phyloP scores from a whole-genome alignment of 2,888 invertebrate species.

The Drosophila stalkeri region DNA sequence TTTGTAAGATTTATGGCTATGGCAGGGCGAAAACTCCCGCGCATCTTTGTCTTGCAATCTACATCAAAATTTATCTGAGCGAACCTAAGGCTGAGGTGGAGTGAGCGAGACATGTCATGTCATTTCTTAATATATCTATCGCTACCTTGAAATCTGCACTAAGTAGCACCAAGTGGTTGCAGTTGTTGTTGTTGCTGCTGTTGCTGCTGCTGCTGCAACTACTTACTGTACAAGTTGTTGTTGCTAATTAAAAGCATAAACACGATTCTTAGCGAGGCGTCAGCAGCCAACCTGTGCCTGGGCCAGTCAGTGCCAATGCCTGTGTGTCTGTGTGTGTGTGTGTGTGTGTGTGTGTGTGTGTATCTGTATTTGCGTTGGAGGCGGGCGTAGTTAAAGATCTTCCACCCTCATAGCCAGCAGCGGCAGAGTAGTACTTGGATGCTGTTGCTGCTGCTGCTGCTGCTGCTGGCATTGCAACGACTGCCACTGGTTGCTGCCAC shows the following conservation, averaged over 20 bases:
- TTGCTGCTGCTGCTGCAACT: constrained; percentile 53
- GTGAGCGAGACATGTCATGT: constrained; percentile 79
- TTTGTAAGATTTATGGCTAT: constrained; percentile 43
- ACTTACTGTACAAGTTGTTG: constrained; percentile 80
- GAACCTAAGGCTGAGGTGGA: constrained; percentile 31
- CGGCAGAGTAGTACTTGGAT: constrained; percentile 13
- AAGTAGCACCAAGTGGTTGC: constrained; percentile 68
- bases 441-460: constrained; percentile 24
- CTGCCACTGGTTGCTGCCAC: constrained; percentile 41
- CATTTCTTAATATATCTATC: constrained; percentile 81
- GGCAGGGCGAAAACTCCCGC: constrained; percentile 50
- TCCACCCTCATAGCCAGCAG: constrained; percentile 32
- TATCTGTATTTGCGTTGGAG: constrained; percentile 39
- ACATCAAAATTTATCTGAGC: constrained; percentile 76
- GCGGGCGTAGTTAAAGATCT: constrained; percentile 53
- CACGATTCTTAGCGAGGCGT: constrained; percentile 81
- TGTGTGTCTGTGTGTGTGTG: background rate
- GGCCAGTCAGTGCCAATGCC: too few species aligned
- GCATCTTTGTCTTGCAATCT: constrained; percentile 64
- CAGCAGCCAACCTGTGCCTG: constrained; percentile 51
- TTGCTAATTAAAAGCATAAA: constrained; percentile 82
- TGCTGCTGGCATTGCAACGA: constrained; percentile 22
- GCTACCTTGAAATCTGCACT: constrained; percentile 76
- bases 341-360: too few species aligned
- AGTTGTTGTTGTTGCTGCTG: constrained; percentile 35